Evolutionary conservation across 2,888 invertebrate genomes (phyloP).

Genomic region (Marasmarcha lunaedactyla): DNA sequence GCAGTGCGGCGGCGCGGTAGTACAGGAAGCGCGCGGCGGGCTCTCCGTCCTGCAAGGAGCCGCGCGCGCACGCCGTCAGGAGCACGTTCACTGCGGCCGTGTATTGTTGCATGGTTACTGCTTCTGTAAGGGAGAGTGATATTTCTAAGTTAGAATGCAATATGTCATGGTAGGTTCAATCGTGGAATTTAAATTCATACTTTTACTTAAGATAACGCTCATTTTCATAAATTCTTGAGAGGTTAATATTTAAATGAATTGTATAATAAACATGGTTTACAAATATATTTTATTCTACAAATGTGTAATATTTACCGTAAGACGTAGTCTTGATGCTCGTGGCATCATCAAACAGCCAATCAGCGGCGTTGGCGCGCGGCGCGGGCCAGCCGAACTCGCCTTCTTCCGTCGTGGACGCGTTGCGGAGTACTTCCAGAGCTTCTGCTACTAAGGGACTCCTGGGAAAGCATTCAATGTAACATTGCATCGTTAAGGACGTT

Average conservation of each 20-base stretch:
- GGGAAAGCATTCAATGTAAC: constrained; percentile 17
- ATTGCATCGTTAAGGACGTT: too few species aligned
- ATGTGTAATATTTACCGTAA: constrained; percentile 39
- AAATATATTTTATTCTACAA: too few species aligned
- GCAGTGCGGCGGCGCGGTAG: constrained; percentile 75
- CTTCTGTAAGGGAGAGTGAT: constrained; percentile 30
- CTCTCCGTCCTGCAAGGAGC: constrained; percentile 73
- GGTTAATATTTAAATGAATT: too few species aligned
- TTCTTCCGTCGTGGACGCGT: constrained; percentile 75
- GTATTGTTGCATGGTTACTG: constrained; percentile 71
- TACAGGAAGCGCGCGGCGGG: constrained; percentile 74
- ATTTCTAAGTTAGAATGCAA: too few species aligned
- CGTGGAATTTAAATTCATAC: too few species aligned
- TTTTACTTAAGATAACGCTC: too few species aligned
- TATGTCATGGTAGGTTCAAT: too few species aligned
- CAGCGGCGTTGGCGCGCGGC: constrained; percentile 70
- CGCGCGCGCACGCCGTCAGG: constrained; percentile 69
- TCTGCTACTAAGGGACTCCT: constrained; percentile 67
- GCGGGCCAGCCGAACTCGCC: constrained; percentile 77
- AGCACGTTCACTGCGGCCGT: constrained; percentile 73
- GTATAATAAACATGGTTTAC: too few species aligned
- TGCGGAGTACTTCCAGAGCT: constrained; percentile 68
- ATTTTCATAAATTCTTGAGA: too few species aligned
- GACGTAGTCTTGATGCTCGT: constrained; percentile 69
- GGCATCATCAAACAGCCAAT: constrained; percentile 73